Base-by-base conservation (phyloP, 2,797 vertebrate genomes). In the Clarias pachynema region DNA sequence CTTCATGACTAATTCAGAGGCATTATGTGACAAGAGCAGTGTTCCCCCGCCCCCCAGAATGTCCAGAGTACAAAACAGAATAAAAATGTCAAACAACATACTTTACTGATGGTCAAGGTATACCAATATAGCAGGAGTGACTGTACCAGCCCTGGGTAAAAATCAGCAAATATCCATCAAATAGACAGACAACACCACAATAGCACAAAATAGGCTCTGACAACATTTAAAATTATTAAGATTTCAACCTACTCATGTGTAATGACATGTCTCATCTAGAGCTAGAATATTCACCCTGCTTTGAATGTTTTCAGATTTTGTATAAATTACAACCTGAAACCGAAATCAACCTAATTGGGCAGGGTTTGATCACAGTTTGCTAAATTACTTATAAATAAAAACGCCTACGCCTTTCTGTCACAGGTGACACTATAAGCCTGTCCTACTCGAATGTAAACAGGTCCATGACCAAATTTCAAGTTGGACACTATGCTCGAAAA, bases 1-100 rank as follows among this genome's bases (percentile, higher is more conserved):
- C 88, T 86, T 92, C 86, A 86, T 95, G 84, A 94, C 91, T 93
- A 91, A 94, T 94, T 93, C 68, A 94, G 68, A 60, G 29, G 6
- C 84, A 89, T 91, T 91, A 91, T 93, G 91, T 92, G 92, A 92
- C 90, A 88, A 88, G 78, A 80, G 82, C 81, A 74, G 68, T 49
- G 12, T 40, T 79, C 91, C 87, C 82, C 84, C 77, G 85, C 82
- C 91, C 86, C 82, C 89, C 89, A 87, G 86, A 86, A 89, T 84
- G 85, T 88, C 70, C 84, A 80, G 72, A 86, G 72, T 84, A 85
- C 81, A 44, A 80, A 83, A 82, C 29, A 84, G 86, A 88, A 80
- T 69, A 73, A 82, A 91, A 91, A 91, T 91, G 86, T 90, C 90
- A 89, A 90, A 92, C 88, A 91, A 83, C 84, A 87, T 89, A 89